These are phyloP conservation scores for Orchesella flavescens DNA, from an alignment of 2,888 invertebrate genomes.

Conservation along the genomic window DNA sequence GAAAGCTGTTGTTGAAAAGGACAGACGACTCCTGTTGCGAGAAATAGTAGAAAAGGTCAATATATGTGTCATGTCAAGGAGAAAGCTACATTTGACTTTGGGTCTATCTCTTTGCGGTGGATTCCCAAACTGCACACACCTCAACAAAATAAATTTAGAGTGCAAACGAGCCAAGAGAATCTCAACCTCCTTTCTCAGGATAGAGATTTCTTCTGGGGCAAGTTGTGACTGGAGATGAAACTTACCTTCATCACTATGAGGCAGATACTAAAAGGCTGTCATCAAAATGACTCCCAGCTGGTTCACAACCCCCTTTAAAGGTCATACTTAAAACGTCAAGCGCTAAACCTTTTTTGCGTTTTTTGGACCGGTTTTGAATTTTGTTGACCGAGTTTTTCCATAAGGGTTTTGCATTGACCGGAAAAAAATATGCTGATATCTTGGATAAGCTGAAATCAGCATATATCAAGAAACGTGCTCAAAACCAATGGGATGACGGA, in stretches of 20 bases:
- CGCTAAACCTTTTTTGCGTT: conserved; percentile 23
- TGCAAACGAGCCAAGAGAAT: conserved; percentile 8
- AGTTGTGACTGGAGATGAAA: background rate
- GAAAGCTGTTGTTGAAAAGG: conserved; percentile 9
- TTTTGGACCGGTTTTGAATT: conserved; percentile 36
- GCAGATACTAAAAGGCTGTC: background rate
- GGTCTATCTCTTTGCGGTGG: conserved; percentile 13
- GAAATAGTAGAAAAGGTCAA: conserved; percentile 11
- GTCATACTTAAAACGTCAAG: background rate
- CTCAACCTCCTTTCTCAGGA: conserved; percentile 2
- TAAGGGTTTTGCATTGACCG: conserved; percentile 27
- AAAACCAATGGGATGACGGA: background rate
- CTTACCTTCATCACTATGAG: background rate
- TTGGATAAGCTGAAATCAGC: conserved; percentile 24
- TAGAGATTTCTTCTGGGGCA: background rate
- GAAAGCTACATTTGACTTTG: background rate
- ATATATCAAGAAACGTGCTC: conserved; percentile 18
- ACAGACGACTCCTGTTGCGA: background rate
- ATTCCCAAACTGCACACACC: conserved; percentile 7
- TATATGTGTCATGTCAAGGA: conserved; percentile 13
- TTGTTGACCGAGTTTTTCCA: conserved; percentile 28
- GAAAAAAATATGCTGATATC: conserved; percentile 16
- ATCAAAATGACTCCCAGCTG: background rate
- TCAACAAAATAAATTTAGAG: background rate
- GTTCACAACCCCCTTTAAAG: background rate